Conservation (phyloP, 1,140 invertebrate genomes). For the Metopolophium dirhodum region DNA sequence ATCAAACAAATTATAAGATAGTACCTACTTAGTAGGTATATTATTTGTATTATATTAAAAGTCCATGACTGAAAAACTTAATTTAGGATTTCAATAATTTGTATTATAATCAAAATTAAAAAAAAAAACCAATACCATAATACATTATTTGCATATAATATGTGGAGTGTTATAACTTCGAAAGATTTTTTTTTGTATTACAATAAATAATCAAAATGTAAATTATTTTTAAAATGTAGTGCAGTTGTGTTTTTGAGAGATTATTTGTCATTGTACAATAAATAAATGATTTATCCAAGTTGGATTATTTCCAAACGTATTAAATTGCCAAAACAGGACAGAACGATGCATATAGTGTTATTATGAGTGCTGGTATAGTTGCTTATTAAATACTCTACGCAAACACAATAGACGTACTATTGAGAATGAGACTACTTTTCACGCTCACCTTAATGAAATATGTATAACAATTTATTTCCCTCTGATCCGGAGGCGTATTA, state of each 20-base stretch:
- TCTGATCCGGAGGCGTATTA: slow-evolving; percentile 43
- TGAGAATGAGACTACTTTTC: slow-evolving; percentile 11
- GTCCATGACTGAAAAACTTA: neutral
- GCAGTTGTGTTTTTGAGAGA: neutral
- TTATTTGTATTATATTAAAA: neutral
- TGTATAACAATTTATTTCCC: slow-evolving; percentile 17
- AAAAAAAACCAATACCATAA: neutral
- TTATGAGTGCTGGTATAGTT: neutral
- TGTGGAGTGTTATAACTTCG: neutral
- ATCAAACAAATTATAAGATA: neutral
- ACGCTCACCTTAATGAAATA: slow-evolving; percentile 32
- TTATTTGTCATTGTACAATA: neutral
- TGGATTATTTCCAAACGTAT: slow-evolving; percentile 29
- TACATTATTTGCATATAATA: neutral
- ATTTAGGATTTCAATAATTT: neutral
- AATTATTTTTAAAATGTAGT: neutral
- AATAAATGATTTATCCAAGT: neutral
- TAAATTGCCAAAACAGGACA: neutral
- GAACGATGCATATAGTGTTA: neutral
- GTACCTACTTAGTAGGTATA: neutral
- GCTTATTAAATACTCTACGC: neutral
- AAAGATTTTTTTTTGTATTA: neutral
- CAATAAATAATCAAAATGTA: neutral
- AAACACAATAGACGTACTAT: neutral
- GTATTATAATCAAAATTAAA: neutral